Evolutionary conservation across 2,888 invertebrate species (phyloP).

Genomic region (Andrena dorsata): DNA sequence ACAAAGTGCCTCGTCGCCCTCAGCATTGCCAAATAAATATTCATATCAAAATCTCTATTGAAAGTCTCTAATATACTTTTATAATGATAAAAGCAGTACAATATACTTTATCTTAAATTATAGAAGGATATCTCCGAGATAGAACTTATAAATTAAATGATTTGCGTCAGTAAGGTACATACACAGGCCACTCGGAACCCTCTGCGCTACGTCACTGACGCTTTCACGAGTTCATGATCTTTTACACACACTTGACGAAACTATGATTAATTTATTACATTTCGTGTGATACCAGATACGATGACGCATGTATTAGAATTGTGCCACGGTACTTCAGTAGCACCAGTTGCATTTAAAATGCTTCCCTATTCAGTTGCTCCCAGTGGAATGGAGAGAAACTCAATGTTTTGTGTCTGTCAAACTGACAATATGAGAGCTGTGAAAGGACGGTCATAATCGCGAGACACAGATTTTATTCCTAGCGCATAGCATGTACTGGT

Average conservation of each 20-base stretch:
- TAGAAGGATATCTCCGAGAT: too few species aligned
- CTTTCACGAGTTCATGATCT: neutral
- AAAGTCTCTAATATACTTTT: too few species aligned
- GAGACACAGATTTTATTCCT: neutral
- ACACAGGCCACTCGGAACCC: neutral
- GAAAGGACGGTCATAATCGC: neutral
- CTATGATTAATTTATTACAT: neutral
- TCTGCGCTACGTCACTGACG: neutral
- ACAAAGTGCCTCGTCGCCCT: too few species aligned
- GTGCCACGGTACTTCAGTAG: neutral
- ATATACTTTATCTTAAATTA: too few species aligned
- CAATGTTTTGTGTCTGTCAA: neutral
- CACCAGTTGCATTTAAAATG: neutral
- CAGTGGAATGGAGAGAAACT: neutral
- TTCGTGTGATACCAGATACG: too few species aligned
- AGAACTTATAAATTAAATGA: neutral
- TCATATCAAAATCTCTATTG: too few species aligned
- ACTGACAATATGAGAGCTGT: neutral
- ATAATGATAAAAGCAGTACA: too few species aligned
- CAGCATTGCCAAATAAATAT: too few species aligned
- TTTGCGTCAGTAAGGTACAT: neutral
- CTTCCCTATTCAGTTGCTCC: neutral
- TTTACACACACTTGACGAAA: neutral
- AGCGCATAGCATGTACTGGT: neutral
- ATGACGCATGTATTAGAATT: too few species aligned